These are phyloP conservation scores for Busseola fusca DNA, from an alignment of 2,888 invertebrate species.

Conservation along the genomic window DNA sequence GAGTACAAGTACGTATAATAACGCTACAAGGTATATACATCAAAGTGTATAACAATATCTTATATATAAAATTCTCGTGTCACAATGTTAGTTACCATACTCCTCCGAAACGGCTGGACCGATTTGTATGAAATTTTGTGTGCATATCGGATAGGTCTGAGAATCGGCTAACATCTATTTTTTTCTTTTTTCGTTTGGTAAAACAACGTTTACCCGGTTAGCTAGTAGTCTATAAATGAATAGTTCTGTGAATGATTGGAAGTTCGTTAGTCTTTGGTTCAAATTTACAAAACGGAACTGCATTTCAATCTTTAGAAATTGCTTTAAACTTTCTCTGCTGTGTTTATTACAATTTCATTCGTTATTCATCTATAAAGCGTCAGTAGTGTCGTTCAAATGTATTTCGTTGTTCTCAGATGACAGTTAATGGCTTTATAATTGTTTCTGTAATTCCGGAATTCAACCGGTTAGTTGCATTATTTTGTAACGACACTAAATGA, in stretches of 20 bases:
- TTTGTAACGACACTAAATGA: background rate
- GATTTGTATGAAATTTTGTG: too few relatives aligned
- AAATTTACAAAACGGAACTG: slow-evolving; percentile 1
- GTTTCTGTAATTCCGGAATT: background rate
- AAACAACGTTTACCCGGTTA: too few relatives aligned
- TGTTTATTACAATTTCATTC: slow-evolving; percentile 18
- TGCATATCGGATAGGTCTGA: too few relatives aligned
- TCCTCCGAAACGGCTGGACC: too few relatives aligned
- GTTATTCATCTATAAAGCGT: background rate
- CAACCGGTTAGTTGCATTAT: background rate
- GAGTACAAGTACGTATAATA: too few relatives aligned
- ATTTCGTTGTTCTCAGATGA: background rate
- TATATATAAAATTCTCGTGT: too few relatives aligned
- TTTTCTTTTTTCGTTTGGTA: too few relatives aligned
- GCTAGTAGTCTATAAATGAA: slow-evolving; percentile 8
- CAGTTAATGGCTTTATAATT: background rate
- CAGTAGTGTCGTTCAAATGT: background rate
- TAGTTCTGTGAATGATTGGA: background rate
- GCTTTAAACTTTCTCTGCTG: slow-evolving; percentile 19
- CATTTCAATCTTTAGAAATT: slow-evolving; percentile 23
- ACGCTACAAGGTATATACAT: too few relatives aligned
- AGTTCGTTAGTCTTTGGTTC: slow-evolving; percentile 1
- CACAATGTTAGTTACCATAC: too few relatives aligned
- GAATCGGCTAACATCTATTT: too few relatives aligned
- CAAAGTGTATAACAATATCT: too few relatives aligned